Percentiles rank a stretch among this genome's conserved stretches.
Conservation (phyloP, 2,113 vertebrate species). For the Notothenia rossii region DNA sequence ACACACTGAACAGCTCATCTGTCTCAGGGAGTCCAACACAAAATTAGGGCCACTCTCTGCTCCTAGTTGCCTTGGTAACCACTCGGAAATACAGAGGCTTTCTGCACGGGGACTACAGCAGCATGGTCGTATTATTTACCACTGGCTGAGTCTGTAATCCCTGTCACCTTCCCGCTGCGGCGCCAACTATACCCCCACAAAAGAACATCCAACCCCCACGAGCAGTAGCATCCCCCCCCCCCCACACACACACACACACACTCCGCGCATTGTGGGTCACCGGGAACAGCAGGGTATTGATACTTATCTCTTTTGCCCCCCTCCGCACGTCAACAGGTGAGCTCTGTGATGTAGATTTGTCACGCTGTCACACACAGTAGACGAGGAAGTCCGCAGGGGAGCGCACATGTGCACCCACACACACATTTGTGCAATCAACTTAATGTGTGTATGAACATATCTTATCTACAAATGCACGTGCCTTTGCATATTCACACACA, state of each 20-base stretch:
- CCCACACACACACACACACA: constrained; percentile 25
- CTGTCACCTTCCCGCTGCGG: constrained; percentile 69
- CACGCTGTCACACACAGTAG: constrained; percentile 48
- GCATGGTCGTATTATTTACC: constrained; percentile 63
- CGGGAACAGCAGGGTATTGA: constrained; percentile 58
- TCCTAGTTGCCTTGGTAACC: constrained; percentile 77
- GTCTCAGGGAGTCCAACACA: constrained; percentile 70
- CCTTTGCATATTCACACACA: constrained; percentile 4
- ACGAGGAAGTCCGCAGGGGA: constrained; percentile 39
- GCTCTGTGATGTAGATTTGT: constrained; percentile 60
- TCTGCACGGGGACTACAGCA: constrained; percentile 41
- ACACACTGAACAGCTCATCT: constrained; percentile 54
- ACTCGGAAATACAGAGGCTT: constrained; percentile 59
- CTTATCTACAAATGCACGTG: background rate
- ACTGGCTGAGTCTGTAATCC: constrained; percentile 72
- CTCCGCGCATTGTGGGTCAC: constrained; percentile 25
- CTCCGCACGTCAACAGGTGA: constrained; percentile 74
- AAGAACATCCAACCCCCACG: constrained; percentile 63
- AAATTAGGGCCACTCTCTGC: constrained; percentile 75
- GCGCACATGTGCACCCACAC: background rate
- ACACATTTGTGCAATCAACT: background rate
- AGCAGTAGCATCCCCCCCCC: constrained; percentile 19
- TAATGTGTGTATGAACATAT: constrained; percentile 3
- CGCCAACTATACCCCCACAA: constrained; percentile 64
- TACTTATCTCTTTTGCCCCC: constrained; percentile 58